Evolutionary conservation across 2,888 invertebrate genomes (phyloP), one percentile per base, ranked within the genome.

Genomic region (Eurytoma adleriae): DNA sequence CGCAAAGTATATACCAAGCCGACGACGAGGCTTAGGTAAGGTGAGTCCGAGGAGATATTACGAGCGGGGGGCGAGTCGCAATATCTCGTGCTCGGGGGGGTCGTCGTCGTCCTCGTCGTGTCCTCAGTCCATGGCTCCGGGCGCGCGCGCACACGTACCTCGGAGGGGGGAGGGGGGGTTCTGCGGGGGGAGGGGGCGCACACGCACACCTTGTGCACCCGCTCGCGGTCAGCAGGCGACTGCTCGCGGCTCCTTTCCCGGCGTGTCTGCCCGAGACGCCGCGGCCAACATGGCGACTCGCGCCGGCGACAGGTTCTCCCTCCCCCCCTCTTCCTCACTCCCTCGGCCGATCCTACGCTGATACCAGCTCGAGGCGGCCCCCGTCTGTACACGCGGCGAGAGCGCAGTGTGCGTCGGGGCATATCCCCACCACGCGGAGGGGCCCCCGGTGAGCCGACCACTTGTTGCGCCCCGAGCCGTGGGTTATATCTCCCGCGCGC

Each of bases 181-280:
- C 57, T 66, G 40, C 54, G 30, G 62, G 52, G 48, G 40, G 40
- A 40, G 40, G 40, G 40, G 40, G 40, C 40, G 40, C 40, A 40
- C 40, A 76, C 82, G 71, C 80, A 82, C 81, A 59, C 64, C 79
- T 87, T 84, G 83, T 86, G 84, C 73, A 88, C 88, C 86, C 89
- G 89, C 88, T 89, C 90, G 90, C 90, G 88, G 88, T 89, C 89
- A 89, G 86, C 88, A 87, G 86, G 89, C 90, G 89, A 90, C 90
- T 90, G 87, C 84, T 69, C 72, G 74, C 54, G 70, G 56, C 75
- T 64, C 30, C 75, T 57, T 54, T 61, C 71, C 27, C 24, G 40
- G 14, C 4, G 70, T 16, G 13, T 57, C 24, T n/a, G 27, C 24
- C 50, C 27, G 64, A 64, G 56, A 54, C 16, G 59, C 40, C 57